Conservation (phyloP, 2,113 vertebrate species). For the Boulengeromyrus knoepffleri region DNA sequence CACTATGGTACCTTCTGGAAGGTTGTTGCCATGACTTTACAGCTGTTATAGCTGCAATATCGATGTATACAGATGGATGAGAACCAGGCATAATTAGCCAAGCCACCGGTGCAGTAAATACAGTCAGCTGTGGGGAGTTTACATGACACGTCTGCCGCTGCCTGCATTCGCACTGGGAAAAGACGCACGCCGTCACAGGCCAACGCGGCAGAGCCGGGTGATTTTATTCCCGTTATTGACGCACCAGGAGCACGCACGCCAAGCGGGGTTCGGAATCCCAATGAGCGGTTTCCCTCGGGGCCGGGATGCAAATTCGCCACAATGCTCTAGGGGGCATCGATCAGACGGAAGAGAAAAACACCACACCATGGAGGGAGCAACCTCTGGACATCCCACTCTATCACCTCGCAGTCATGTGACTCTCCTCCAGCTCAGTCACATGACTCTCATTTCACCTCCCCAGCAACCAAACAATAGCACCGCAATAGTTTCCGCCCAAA, state of each 20-base stretch:
- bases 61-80: background rate
- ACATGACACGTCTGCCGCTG: background rate
- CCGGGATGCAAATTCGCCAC: background rate
- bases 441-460: background rate
- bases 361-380: no score
- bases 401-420: background rate
- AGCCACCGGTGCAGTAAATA: background rate
- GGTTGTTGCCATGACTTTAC: background rate
- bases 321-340: background rate
- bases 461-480: background rate
- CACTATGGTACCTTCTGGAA: background rate
- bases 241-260: background rate
- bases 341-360: background rate
- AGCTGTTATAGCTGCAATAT: background rate
- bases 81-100: background rate
- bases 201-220: background rate
- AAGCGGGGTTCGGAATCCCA: background rate
- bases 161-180: background rate
- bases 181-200: background rate
- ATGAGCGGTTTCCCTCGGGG: background rate
- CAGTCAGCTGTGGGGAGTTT: background rate
- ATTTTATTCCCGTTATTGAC: background rate
- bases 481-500: background rate
- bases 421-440: background rate
- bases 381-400: background rate